A percentile compares a stretch with the other conserved stretches of the same genome.
phyloP scores from a whole-genome alignment of 1,140 invertebrate genomes.

The Amyelois transitella region DNA sequence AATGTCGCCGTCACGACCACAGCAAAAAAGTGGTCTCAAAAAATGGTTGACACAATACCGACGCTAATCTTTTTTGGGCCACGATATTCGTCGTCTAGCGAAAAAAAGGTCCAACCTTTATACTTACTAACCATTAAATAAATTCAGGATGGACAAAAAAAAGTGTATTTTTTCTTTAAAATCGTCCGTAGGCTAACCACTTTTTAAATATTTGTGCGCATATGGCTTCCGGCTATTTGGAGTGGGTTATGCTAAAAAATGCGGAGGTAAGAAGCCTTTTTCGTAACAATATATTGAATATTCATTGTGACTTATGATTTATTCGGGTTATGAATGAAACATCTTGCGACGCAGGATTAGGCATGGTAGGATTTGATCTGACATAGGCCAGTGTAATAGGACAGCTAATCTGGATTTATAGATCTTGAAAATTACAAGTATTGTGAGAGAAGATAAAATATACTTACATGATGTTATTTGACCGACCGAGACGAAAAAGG shows the following conservation, averaged over 20 bases:
- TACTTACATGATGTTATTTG: too few species aligned
- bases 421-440: too few species aligned
- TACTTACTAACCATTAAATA: slow-evolving; percentile 71
- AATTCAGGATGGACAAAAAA: slow-evolving; percentile 50
- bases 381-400: neutral
- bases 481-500: too few species aligned
- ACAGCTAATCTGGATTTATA: too few species aligned
- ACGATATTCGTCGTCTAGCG: slow-evolving; percentile 43
- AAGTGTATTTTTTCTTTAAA: slow-evolving; percentile 32
- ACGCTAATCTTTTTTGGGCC: slow-evolving; percentile 59
- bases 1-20: slow-evolving; percentile 46
- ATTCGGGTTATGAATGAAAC: slow-evolving; percentile 19
- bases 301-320: slow-evolving; percentile 45
- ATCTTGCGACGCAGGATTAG: slow-evolving; percentile 8
- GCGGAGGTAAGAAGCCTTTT: slow-evolving; percentile 30
- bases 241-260: slow-evolving; percentile 69
- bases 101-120: slow-evolving; percentile 56
- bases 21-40: slow-evolving; percentile 47
- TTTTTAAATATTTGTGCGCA: slow-evolving; percentile 70
- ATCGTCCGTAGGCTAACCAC: slow-evolving; percentile 50
- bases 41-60: slow-evolving; percentile 55
- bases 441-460: too few species aligned
- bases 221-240: slow-evolving; percentile 70
- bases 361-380: slow-evolving; percentile 3
- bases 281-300: slow-evolving; percentile 37